Conservation (phyloP, 2,797 vertebrate species). For the Limosa lapponica region DNA sequence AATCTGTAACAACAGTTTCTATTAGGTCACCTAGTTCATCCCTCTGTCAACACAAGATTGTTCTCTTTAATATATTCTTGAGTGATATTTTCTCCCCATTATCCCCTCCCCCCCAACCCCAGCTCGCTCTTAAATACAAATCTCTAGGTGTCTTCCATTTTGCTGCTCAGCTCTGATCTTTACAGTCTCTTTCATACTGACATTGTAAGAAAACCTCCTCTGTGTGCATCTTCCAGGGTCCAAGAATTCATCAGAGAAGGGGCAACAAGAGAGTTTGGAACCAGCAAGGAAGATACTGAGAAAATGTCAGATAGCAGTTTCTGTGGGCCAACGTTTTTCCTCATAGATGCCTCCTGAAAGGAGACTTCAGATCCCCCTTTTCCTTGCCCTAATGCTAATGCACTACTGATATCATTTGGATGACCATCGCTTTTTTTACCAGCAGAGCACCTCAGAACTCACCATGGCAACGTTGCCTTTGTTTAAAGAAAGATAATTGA, state of each 20-base stretch:
- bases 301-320: neutral
- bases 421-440: neutral
- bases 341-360: neutral
- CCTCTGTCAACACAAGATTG: slow-evolving; percentile 36
- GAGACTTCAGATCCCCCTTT: neutral
- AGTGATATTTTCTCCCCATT: neutral
- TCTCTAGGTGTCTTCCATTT: neutral
- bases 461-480: neutral
- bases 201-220: neutral
- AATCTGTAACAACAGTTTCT: slow-evolving; percentile 57
- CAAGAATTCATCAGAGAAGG: neutral
- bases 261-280: neutral
- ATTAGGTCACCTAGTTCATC: slow-evolving; percentile 65
- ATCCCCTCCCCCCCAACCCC: neutral
- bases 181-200: neutral
- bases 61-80: slow-evolving; percentile 13
- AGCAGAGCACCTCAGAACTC: neutral
- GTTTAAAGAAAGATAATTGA: neutral
- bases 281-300: neutral
- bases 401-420: neutral
- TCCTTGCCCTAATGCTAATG: neutral
- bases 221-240: neutral
- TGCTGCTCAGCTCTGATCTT: neutral
- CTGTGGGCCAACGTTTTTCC: neutral
- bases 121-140: neutral